Evolutionary conservation across 1,140 invertebrate genomes (phyloP), one percentile per base, ranked within the genome.

Genomic region (Metopolophium dirhodum): DNA sequence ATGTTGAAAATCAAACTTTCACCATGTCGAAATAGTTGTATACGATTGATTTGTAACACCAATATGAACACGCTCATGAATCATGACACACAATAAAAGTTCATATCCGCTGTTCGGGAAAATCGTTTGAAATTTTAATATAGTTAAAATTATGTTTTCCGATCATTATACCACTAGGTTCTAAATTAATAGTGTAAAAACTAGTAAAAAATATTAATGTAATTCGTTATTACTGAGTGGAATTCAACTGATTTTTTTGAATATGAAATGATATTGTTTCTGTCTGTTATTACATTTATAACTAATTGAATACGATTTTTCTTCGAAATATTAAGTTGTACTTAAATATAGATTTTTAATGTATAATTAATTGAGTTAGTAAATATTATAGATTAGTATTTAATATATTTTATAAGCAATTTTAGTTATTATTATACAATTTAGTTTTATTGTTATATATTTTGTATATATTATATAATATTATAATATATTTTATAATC

Each of bases 341-440:
- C 7, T 14, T 88, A 35, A 22, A 0, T 51, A n/a, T 30, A 87
- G 30, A 88, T 89, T 87, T 87, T n/a, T 89, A 37, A 57, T 89
- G 35, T 89, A 57, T 57, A 89, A 89, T 57, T 57, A 87, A 87
- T 51, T 87, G 47, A 89, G 30, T 54, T 89, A 89, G 87, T 37
- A 37, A 57, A 89, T 23, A 54, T 57, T 54, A 89, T 89, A 41
- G n/a, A 37, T 57, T 89, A 57, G 49, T 49, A 37, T 77, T n/a
- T 77, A n/a, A 77, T 77, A 37, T 86, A 57, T 54, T 41, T 57
- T 89, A 57, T 57, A 89, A 54, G 23, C 2, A 37, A 37, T 54
- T 89, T n/a, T 51, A 54, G 87, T 22, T 57, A 57, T 57, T 57
- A 57, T 26, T 89, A 11, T 41, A 37, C 26, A 57, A 57, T 57